phyloP scores from a whole-genome alignment of 2,797 vertebrate genomes.

The Xiphophorus birchmanni region DNA sequence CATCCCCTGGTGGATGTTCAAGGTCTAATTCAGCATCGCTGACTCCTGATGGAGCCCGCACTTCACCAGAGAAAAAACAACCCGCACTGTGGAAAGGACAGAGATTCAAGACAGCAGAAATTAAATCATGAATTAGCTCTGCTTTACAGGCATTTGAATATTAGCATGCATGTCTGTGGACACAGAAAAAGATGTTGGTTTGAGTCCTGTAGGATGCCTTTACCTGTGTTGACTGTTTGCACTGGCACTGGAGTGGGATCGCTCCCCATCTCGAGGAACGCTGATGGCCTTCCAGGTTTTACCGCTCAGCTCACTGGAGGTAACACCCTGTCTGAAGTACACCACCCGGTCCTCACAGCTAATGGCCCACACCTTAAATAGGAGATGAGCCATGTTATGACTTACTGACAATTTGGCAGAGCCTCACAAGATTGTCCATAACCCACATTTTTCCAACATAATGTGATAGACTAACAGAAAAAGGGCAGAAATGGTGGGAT shows the following conservation, averaged over 20 bases:
- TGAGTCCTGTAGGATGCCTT: background rate
- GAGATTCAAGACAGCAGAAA: background rate
- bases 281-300: slow-evolving; percentile 92
- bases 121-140: background rate
- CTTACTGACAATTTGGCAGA: background rate
- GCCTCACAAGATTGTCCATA: background rate
- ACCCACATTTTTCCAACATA: background rate
- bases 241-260: slow-evolving; percentile 89
- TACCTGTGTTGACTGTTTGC: slow-evolving; percentile 91
- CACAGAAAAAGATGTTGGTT: background rate
- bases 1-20: slow-evolving; percentile 68
- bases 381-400: background rate
- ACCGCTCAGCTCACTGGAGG: slow-evolving; percentile 91
- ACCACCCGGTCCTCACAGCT: slow-evolving; percentile 87
- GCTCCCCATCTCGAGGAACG: slow-evolving; percentile 85
- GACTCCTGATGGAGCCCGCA: slow-evolving; percentile 79
- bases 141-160: background rate
- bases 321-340: slow-evolving; percentile 93
- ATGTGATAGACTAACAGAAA: background rate
- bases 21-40: slow-evolving; percentile 85
- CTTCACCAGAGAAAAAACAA: slow-evolving; percentile 94
- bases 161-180: background rate
- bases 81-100: slow-evolving; percentile 84
- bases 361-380: slow-evolving; percentile 89
- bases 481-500: background rate